These are phyloP conservation scores for Anthopleura xanthogrammica DNA, from an alignment of 92 coral and sea anemone genomes.

Conservation along the genomic window DNA sequence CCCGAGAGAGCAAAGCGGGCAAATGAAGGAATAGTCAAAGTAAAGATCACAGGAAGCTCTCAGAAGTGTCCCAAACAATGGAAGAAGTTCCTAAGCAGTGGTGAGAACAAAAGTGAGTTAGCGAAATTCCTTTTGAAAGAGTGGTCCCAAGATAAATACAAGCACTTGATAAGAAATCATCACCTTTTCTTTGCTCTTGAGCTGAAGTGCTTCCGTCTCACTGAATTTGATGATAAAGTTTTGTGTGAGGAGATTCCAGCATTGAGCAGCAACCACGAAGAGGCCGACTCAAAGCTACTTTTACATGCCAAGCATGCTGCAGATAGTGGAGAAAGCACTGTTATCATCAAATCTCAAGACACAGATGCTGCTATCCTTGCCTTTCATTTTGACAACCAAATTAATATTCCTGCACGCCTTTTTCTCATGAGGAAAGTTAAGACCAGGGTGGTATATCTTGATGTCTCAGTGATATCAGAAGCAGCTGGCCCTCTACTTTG, in stretches of 20 bases:
- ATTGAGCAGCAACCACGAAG: slow-evolving; percentile 27
- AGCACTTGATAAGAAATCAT: not conserved
- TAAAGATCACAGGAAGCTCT: not conserved
- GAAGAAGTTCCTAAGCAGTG: not conserved
- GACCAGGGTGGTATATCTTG: too few relatives aligned
- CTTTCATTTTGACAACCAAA: too few relatives aligned
- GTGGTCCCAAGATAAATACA: not conserved
- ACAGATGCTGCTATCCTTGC: slow-evolving; percentile 39
- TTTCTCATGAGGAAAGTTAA: too few relatives aligned
- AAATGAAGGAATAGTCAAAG: slow-evolving; percentile 12
- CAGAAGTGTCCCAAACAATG: not conserved
- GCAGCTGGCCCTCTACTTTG: slow-evolving; percentile 32
- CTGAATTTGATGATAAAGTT: not conserved
- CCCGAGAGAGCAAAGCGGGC: slow-evolving; percentile 29
- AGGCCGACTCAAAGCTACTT: slow-evolving; percentile 42
- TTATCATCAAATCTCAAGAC: slow-evolving; percentile 39
- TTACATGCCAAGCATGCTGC: slow-evolving; percentile 59
- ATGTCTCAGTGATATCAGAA: slow-evolving; percentile 32
- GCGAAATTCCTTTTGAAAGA: not conserved
- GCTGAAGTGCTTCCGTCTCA: not conserved
- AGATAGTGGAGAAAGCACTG: slow-evolving; percentile 38
- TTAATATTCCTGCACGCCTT: too few relatives aligned
- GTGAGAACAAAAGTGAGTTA: not conserved
- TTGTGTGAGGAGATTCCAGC: not conserved
- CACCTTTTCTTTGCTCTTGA: not conserved